Conservation (phyloP, 1,140 invertebrate species). For the Atopsyche davidsoni region DNA sequence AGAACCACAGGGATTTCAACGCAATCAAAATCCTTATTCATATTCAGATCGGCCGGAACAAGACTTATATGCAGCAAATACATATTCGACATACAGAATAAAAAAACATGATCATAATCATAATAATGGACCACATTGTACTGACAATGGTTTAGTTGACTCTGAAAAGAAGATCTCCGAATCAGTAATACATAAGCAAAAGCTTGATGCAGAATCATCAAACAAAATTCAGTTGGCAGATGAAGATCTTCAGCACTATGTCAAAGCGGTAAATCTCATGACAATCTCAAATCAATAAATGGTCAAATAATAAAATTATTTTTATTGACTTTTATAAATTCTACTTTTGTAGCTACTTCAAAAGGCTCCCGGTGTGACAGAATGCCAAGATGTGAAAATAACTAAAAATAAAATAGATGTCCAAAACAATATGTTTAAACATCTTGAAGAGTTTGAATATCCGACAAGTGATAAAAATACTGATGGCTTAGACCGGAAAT, state of each 20-base stretch:
- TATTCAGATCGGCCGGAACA: too few species aligned
- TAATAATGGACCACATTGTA: too few species aligned
- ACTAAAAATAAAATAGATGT: neutral
- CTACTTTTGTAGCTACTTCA: slow-evolving; percentile 35
- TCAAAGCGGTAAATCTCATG: slow-evolving; percentile 36
- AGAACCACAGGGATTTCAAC: too few species aligned
- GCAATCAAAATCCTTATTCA: too few species aligned
- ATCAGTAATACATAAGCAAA: too few species aligned
- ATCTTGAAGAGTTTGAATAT: slow-evolving; percentile 18
- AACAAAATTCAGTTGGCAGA: slow-evolving; percentile 34
- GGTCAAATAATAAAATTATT: neutral
- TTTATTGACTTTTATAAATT: neutral
- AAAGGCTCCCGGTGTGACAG: slow-evolving; percentile 33
- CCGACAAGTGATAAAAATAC: slow-evolving; percentile 23
- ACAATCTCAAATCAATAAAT: neutral
- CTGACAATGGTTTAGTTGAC: too few species aligned
- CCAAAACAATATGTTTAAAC: slow-evolving; percentile 7
- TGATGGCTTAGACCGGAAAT: slow-evolving; percentile 16
- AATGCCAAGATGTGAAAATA: slow-evolving; percentile 10
- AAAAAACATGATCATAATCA: too few species aligned
- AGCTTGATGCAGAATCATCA: too few species aligned
- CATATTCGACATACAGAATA: too few species aligned
- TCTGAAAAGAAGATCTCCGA: too few species aligned
- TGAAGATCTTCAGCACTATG: slow-evolving; percentile 39
- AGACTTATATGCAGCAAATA: too few species aligned